Conservation (phyloP, 2,888 invertebrate genomes). For the Cyclophora punctaria region DNA sequence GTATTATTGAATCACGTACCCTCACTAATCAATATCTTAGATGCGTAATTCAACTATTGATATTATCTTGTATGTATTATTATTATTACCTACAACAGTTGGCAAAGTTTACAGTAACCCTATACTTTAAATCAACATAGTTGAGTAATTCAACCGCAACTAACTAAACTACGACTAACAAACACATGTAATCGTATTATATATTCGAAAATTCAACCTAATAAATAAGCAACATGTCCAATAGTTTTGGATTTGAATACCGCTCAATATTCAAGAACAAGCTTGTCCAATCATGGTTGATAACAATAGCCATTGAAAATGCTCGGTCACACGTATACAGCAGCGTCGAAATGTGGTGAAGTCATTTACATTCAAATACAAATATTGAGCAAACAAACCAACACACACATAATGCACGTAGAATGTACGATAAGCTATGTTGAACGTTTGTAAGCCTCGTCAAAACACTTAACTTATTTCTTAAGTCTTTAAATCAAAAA, state of each 20-base stretch:
- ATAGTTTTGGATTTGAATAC: background rate
- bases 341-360: conserved; percentile 13
- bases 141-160: no score
- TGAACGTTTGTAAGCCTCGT: background rate
- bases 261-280: conserved; percentile 30
- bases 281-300: conserved; percentile 36
- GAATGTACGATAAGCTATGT: background rate
- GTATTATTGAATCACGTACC: no score
- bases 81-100: no score
- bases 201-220: background rate
- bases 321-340: conserved; percentile 26
- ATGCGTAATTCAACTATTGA: no score
- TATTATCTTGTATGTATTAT: no score
- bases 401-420: background rate
- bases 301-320: conserved; percentile 42
- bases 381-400: background rate
- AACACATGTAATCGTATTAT: no score
- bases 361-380: conserved; percentile 2
- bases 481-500: conserved; percentile 37
- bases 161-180: no score
- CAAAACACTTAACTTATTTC: conserved; percentile 11
- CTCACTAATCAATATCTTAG: no score
- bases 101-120: no score
- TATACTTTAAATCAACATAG: no score
- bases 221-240: no score